Percentiles rank a stretch among this genome's conserved stretches.
These are phyloP conservation scores for Nemapogon koenigi DNA, from an alignment of 2,888 invertebrate species.

Conservation along the genomic window DNA sequence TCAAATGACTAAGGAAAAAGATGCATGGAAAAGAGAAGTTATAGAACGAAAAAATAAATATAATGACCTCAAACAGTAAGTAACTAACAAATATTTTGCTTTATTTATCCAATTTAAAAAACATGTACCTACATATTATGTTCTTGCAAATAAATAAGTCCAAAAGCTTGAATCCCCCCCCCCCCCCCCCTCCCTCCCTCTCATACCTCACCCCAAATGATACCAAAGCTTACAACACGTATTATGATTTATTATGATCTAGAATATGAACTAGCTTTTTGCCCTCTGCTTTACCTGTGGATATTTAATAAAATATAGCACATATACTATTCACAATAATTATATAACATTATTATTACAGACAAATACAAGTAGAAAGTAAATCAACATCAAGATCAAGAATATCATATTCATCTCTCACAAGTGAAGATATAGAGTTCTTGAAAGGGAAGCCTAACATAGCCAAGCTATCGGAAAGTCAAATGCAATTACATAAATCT, in stretches of 20 bases:
- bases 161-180: too few relatives aligned
- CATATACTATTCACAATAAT: too few relatives aligned
- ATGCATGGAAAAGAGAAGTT: conserved; percentile 50
- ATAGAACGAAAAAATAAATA: conserved; percentile 40
- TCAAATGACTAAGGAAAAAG: conserved; percentile 39
- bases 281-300: too few relatives aligned
- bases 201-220: too few relatives aligned
- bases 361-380: conserved; percentile 40
- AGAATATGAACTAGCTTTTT: too few relatives aligned
- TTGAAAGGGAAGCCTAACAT: conserved; percentile 43
- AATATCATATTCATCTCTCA: conserved; percentile 38
- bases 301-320: too few relatives aligned
- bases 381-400: conserved; percentile 32
- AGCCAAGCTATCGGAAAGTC: conserved; percentile 37
- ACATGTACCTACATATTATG: background rate
- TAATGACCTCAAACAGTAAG: conserved; percentile 46
- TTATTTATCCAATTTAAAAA: background rate
- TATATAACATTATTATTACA: conserved; percentile 22
- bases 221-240: too few relatives aligned
- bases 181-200: too few relatives aligned
- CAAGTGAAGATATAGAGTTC: conserved; percentile 51
- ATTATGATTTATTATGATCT: too few relatives aligned
- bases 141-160: too few relatives aligned
- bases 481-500: conserved; percentile 36
- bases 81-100: conserved; percentile 12